Base-by-base conservation (phyloP, 1,140 invertebrate species). In the Hylaeus anthracinus region DNA sequence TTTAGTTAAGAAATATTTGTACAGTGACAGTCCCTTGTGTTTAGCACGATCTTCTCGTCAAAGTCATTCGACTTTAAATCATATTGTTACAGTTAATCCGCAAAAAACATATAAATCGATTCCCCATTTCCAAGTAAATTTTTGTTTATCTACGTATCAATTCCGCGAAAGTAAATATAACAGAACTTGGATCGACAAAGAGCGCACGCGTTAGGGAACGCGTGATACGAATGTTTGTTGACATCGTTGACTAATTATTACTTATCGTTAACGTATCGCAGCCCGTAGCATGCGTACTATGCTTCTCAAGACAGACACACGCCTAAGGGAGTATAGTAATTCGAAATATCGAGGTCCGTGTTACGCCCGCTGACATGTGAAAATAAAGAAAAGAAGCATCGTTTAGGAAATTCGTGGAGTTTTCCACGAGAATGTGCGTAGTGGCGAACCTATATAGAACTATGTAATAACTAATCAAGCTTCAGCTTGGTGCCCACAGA, bases 321-420 rank as follows among this genome's bases (percentile, higher is more conserved):
- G 26, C 26, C 26, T 75, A 45, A 45, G 43, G 5, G 64, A 65
- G 60, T 26, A 65, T 75, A 75, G n/a, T 26, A 14, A 4, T 26
- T 15, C 37, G 10, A 48, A 15, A n/a, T n/a, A 75, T 39, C 9
- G 26, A 43, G 5, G 9, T 48, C 26, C 56, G 5, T 37, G 5
- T 48, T n/a, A 39, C 41, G 26, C 26, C 26, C 51, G 43, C 14
- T n/a, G 4, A 3, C 9, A 14, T 71, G 14, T 0, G 4, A 5
- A 43, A 51, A 51, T 45, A 51, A n/a, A 64, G 6, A 48, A 51
- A n/a, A 64, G 6, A 48, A 1, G 8, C 39, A 15, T 14, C 0
- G 26, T 63, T 53, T 10, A 66, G 14, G n/a, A 66, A 8, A 69
- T 80, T 69, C 51, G 70, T 9, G 81, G 48, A 80, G 75, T 39